Evolutionary conservation across 2,888 invertebrate genomes (phyloP).

Genomic region (Spatulosminthurus flaviceps): DNA sequence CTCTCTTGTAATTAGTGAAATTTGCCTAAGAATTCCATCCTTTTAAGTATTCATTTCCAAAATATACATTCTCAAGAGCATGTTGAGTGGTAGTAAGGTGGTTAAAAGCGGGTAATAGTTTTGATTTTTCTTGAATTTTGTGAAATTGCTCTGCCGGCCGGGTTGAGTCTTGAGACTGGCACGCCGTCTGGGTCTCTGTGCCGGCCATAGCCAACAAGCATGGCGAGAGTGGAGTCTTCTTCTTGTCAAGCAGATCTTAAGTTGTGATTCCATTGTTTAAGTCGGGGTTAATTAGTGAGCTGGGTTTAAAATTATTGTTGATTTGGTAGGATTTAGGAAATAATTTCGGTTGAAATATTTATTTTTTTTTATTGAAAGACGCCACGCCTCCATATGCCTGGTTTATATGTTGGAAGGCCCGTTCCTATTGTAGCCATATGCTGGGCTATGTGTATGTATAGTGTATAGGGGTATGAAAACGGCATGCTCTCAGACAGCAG

Average conservation of each 20-base stretch:
- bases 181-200: constrained; percentile 20
- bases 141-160: constrained; percentile 5
- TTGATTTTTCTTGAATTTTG: neutral
- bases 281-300: neutral
- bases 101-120: neutral
- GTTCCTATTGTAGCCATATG: constrained; percentile 44
- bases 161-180: constrained; percentile 4
- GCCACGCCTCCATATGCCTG: constrained; percentile 33
- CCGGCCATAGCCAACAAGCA: neutral
- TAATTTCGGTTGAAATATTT: constrained; percentile 4
- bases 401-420: neutral
- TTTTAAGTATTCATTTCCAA: neutral
- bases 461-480: neutral
- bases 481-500: neutral
- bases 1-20: constrained; percentile 12
- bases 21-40: neutral
- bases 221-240: constrained; percentile 20
- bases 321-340: too few relatives aligned
- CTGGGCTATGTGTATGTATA: constrained; percentile 22
- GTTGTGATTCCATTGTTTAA: neutral
- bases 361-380: neutral
- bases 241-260: neutral
- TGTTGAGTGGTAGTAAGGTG: neutral
- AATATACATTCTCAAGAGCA: neutral
- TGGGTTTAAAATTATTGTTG: too few relatives aligned